phyloP scores from a whole-genome alignment of 2,888 invertebrate species.

The Diaperis boleti region DNA sequence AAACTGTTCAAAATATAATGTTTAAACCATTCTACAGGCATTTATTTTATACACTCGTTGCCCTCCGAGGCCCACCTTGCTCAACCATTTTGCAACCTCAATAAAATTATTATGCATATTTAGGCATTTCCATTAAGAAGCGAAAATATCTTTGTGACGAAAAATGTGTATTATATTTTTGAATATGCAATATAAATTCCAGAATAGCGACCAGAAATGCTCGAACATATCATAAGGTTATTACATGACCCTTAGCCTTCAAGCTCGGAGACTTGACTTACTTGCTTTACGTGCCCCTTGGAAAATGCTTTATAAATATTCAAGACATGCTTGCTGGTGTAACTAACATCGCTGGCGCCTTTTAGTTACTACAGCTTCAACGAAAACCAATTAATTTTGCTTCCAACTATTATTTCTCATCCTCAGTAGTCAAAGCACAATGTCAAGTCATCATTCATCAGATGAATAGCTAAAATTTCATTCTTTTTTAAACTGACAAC shows the following conservation, averaged over 20 bases:
- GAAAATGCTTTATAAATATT: constrained; percentile 48
- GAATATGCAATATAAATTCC: constrained; percentile 53
- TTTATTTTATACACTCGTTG: too few relatives aligned
- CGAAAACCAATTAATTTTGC: constrained; percentile 46
- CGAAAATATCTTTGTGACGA: constrained; percentile 29
- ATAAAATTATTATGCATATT: constrained; percentile 9
- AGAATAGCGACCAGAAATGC: constrained; percentile 45
- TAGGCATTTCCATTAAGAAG: constrained; percentile 12
- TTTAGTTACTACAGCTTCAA: constrained; percentile 40
- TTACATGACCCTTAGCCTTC: constrained; percentile 46
- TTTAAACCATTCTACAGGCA: too few relatives aligned
- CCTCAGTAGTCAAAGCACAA: neutral
- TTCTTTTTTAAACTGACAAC: too few relatives aligned
- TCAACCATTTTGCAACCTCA: too few relatives aligned
- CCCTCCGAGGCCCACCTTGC: too few relatives aligned
- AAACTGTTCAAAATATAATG: too few relatives aligned
- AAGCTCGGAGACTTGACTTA: constrained; percentile 47
- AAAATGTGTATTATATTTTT: constrained; percentile 48
- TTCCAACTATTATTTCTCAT: constrained; percentile 23
- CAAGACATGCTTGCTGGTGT: constrained; percentile 47
- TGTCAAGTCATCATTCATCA: too few relatives aligned
- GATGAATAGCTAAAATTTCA: too few relatives aligned
- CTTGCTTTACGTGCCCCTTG: constrained; percentile 47
- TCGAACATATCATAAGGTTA: constrained; percentile 51
- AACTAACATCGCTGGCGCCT: constrained; percentile 46